A percentile compares a stretch with the other conserved stretches of the same genome.
Conservation (phyloP, 1,140 invertebrate genomes). For the Heliothis subflexa region DNA sequence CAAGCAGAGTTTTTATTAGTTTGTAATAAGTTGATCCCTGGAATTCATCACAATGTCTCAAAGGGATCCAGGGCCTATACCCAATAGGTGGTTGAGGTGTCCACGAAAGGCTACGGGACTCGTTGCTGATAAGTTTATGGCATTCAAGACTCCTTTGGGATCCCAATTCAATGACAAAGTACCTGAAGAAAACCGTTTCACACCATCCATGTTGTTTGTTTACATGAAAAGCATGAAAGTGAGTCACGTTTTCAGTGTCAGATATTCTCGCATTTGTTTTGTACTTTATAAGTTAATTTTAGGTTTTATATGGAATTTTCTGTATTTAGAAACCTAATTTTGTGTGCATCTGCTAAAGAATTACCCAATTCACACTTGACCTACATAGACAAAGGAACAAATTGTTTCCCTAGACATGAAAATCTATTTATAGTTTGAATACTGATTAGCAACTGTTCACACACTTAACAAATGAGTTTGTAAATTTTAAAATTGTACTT, state of each 20-base stretch:
- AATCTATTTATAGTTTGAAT: constrained; percentile 36
- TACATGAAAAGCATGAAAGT: constrained; percentile 91
- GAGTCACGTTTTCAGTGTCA: constrained; percentile 57
- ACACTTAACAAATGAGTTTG: background rate
- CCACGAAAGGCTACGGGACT: constrained; percentile 93
- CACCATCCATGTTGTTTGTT: constrained; percentile 93
- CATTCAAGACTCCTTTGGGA: constrained; percentile 97
- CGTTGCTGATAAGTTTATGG: constrained; percentile 93
- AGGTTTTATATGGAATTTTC: too few species aligned
- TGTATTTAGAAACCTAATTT: too few species aligned
- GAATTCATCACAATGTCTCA: constrained; percentile 38
- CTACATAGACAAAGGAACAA: background rate
- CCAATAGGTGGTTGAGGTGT: constrained; percentile 96
- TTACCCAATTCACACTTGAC: background rate
- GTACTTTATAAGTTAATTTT: background rate
- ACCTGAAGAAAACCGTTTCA: constrained; percentile 92
- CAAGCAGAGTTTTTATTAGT: constrained; percentile 2
- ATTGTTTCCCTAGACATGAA: constrained; percentile 2
- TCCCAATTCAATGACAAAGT: constrained; percentile 92
- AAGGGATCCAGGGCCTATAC: constrained; percentile 89
- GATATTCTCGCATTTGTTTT: constrained; percentile 25
- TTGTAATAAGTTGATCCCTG: background rate
- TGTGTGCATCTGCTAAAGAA: background rate
- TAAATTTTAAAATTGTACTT: background rate
- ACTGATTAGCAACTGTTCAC: background rate